Evolutionary conservation across 2,797 vertebrate genomes (phyloP), one percentile per base, ranked within the genome.

Genomic region (Poecilia wingei): DNA sequence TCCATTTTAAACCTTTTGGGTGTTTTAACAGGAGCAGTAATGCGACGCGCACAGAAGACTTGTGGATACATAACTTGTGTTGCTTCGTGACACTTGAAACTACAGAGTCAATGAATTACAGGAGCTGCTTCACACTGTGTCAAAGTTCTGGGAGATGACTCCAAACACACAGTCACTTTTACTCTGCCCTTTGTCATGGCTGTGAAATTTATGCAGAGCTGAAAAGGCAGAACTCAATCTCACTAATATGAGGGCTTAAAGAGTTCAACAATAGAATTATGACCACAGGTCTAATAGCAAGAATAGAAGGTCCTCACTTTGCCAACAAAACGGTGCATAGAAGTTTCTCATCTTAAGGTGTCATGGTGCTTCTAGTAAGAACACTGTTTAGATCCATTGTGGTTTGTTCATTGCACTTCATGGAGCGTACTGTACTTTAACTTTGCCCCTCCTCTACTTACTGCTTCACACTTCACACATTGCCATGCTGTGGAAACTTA

Each of bases 71-170:
- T 39, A 3, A 69, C 22, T 8, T 3, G 3, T 55, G 33, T 41
- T 49, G 22, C 33, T 1, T 47, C 31, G 28, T 66, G 28, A 72
- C 16, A 46, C 49, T 1, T 68, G 3, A 49, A 77, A 75, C 51
- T 20, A 12, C 12, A 16, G 66, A 49, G 78, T 81, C n/a, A 83
- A 45, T 85, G n/a, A 77, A 33, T 71, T 18, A 73, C 57, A 75
- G 28, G 7, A 10, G 13, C 3, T 18, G 6, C 28, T 28, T 74
- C 25, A 39, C 1, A 71, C 61, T 74, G 64, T 77, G 71, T 47
- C 59, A 79, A 79, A 82, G 81, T 75, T 79, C 75, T 33, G 18
- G 13, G 31, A 72, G 53, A 7, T 28, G 57, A 53, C 83, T 46
- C 25, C 0, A 71, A 69, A 72, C 3, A 4, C 25, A 53, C 20